These are phyloP conservation scores for Melangyna quadrimaculata DNA, from an alignment of 2,888 invertebrate genomes.

Conservation along the genomic window DNA sequence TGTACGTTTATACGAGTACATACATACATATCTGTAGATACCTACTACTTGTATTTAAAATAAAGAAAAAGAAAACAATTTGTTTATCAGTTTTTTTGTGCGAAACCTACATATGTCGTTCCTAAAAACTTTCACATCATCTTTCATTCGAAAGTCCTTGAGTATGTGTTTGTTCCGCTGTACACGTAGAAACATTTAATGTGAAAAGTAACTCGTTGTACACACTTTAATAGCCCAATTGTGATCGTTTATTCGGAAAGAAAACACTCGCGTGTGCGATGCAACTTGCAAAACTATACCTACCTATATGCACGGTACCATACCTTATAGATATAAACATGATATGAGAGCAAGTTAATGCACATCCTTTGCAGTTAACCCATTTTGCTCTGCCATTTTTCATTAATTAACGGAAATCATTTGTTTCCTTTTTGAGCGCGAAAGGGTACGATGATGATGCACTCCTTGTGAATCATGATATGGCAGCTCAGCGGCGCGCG, in stretches of 20 bases:
- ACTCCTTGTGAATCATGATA: conserved; percentile 15
- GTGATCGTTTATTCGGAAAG: conserved; percentile 1
- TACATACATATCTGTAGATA: too few relatives aligned
- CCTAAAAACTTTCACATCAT: conserved; percentile 1
- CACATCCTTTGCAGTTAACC: conserved; percentile 26
- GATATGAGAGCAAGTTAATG: conserved; percentile 9
- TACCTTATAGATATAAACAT: too few relatives aligned
- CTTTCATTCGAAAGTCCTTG: not conserved
- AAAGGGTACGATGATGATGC: conserved; percentile 25
- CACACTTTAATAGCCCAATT: conserved; percentile 20
- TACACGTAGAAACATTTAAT: conserved; percentile 42
- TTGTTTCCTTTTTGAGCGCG: conserved; percentile 27
- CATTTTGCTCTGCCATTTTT: conserved; percentile 27
- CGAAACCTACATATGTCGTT: conserved; percentile 22
- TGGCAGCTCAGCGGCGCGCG: not conserved
- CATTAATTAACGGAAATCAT: conserved; percentile 48
- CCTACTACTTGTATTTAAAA: not conserved
- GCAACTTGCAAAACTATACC: not conserved
- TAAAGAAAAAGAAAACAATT: conserved; percentile 5
- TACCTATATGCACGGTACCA: not conserved
- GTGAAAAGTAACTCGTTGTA: conserved; percentile 5
- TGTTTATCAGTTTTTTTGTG: not conserved
- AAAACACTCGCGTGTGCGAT: not conserved
- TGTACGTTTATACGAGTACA: too few relatives aligned
- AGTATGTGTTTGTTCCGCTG: not conserved